These are phyloP conservation scores for Uloborus plumipes DNA, from an alignment of 2,888 invertebrate species.

Conservation along the genomic window DNA sequence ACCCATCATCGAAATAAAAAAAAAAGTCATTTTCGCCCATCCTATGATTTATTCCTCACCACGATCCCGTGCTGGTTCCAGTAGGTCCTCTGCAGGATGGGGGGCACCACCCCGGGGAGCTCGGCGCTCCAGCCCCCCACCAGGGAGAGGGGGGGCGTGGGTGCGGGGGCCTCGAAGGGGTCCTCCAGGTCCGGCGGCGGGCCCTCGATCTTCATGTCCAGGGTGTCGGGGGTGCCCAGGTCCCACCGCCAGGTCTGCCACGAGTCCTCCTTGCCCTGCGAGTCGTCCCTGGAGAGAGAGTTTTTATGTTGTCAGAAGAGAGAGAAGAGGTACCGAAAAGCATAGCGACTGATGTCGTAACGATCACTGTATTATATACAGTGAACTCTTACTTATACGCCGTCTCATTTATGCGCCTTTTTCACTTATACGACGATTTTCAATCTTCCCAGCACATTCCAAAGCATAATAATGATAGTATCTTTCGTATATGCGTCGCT, in stretches of 20 bases:
- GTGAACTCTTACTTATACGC: too few species aligned
- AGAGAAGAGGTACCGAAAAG: too few species aligned
- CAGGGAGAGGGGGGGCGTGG: constrained; percentile 43
- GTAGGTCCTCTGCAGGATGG: constrained; percentile 36
- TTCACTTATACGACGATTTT: too few species aligned
- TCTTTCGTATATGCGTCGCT: too few species aligned
- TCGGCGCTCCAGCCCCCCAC: constrained; percentile 22
- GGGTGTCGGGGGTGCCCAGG: constrained; percentile 61
- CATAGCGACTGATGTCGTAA: too few species aligned
- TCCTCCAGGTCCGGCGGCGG: constrained; percentile 17
- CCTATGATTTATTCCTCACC: too few species aligned
- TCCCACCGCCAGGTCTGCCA: constrained; percentile 67
- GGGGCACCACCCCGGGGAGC: constrained; percentile 11
- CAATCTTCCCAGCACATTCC: too few species aligned
- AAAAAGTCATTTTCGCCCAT: too few species aligned
- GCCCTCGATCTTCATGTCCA: constrained; percentile 44
- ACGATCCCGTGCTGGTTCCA: constrained; percentile 52
- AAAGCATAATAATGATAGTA: too few species aligned
- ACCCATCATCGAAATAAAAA: too few species aligned
- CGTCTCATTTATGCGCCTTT: too few species aligned
- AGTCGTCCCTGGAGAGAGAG: constrained; percentile 79
- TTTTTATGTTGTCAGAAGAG: background rate
- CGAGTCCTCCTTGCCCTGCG: constrained; percentile 79
- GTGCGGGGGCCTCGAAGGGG: constrained; percentile 36
- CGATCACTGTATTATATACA: too few species aligned